phyloP scores from a whole-genome alignment of 1,140 invertebrate species.

The Bombus picipes region DNA sequence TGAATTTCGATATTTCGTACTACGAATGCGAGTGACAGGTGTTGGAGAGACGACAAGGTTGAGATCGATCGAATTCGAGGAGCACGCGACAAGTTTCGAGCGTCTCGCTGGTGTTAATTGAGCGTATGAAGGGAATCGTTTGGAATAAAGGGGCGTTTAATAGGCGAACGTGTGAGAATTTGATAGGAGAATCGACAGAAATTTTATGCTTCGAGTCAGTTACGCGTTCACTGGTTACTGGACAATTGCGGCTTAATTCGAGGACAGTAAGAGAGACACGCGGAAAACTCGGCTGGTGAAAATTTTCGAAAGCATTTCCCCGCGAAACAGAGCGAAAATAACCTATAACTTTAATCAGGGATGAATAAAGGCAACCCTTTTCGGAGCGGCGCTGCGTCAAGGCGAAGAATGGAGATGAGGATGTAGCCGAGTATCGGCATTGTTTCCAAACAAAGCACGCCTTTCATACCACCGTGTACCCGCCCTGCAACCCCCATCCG shows the following conservation, averaged over 20 bases:
- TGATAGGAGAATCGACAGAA: no score
- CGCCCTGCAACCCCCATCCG: conserved; percentile 60
- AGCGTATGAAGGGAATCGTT: neutral
- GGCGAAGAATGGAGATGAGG: conserved; percentile 83
- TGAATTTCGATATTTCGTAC: conserved; percentile 7
- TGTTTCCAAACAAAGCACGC: conserved; percentile 83
- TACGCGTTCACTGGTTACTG: neutral
- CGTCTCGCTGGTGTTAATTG: neutral
- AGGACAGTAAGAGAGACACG: neutral
- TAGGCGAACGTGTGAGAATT: no score
- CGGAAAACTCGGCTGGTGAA: conserved; percentile 16
- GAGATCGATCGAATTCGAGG: neutral
- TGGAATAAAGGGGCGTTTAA: neutral
- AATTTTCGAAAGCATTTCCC: conserved; percentile 67
- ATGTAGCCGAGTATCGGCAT: conserved; percentile 83
- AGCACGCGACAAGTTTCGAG: neutral
- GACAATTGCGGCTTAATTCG: conserved; percentile 17
- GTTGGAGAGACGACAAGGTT: neutral
- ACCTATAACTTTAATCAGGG: conserved; percentile 81
- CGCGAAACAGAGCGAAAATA: conserved; percentile 74
- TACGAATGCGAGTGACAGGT: conserved; percentile 9
- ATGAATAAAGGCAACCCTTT: conserved; percentile 80
- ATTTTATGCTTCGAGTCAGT: no score
- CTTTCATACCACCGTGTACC: conserved; percentile 79
- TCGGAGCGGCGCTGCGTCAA: conserved; percentile 79